Evolutionary conservation across 2,888 invertebrate genomes (phyloP).

Genomic region (Tetrapedia diversipes): DNA sequence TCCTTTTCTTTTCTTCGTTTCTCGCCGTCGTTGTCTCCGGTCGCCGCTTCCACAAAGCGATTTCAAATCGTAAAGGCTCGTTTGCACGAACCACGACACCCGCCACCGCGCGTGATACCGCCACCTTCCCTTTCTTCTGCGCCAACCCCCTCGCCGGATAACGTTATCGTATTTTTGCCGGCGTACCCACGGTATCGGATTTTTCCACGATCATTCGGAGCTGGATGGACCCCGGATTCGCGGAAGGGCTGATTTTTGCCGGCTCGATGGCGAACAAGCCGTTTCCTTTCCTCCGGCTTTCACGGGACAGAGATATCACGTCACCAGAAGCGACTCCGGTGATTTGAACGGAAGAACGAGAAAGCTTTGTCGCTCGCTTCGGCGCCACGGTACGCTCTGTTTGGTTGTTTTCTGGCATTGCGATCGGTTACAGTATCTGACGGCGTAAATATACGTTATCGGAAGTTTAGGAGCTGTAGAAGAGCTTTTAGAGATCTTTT

Average conservation of each 20-base stretch:
- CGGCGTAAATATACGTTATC: too few species aligned
- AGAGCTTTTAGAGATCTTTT: too few species aligned
- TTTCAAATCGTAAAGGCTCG: constrained; percentile 68
- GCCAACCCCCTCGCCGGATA: constrained; percentile 25
- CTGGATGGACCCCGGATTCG: not conserved
- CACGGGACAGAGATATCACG: constrained; percentile 40
- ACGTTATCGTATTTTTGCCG: constrained; percentile 20
- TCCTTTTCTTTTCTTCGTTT: constrained; percentile 35
- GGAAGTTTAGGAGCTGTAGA: too few species aligned
- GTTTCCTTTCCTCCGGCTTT: constrained; percentile 11
- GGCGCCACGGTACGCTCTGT: constrained; percentile 20
- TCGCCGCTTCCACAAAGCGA: constrained; percentile 61
- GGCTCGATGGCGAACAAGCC: constrained; percentile 4
- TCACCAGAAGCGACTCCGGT: constrained; percentile 3
- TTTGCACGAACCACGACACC: constrained; percentile 69
- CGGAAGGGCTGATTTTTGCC: constrained; percentile 19
- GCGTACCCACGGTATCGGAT: too few species aligned
- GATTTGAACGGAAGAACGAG: constrained; percentile 38
- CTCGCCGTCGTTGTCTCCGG: constrained; percentile 51
- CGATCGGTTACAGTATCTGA: constrained; percentile 22
- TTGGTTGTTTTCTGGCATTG: constrained; percentile 8
- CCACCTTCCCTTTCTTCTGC: constrained; percentile 12
- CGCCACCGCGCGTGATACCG: constrained; percentile 50
- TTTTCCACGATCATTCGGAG: not conserved
- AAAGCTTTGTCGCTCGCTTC: constrained; percentile 9